phyloP scores from a whole-genome alignment of 2,797 vertebrate genomes.

The Arrhamphus sclerolepis region DNA sequence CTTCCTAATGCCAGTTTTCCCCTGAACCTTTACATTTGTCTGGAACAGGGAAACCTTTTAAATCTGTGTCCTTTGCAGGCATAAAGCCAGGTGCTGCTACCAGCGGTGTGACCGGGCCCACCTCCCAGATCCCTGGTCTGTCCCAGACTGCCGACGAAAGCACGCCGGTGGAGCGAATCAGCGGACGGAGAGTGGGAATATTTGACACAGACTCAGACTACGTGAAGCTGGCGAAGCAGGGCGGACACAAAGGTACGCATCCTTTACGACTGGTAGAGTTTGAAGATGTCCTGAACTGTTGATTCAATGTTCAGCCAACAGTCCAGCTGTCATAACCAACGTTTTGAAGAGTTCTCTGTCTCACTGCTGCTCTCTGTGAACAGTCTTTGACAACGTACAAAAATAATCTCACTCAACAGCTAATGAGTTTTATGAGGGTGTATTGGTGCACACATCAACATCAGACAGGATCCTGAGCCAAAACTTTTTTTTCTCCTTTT shows the following conservation, averaged over 20 bases:
- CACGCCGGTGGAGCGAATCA: conserved; percentile 65
- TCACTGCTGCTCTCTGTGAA: no score
- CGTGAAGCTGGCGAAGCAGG: conserved; percentile 83
- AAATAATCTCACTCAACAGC: no score
- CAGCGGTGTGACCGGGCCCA: conserved; percentile 67
- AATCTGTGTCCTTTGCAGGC: conserved; percentile 61
- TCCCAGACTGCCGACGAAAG: conserved; percentile 66
- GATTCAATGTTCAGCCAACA: neutral
- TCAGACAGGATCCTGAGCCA: no score
- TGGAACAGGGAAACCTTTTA: no score
- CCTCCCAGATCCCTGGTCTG: conserved; percentile 84
- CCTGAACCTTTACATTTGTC: no score
- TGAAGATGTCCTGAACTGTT: no score
- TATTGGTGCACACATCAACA: no score
- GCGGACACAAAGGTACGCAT: conserved; percentile 73
- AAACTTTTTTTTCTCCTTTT: no score
- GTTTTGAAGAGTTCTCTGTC: neutral
- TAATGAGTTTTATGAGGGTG: no score
- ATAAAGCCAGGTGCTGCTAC: conserved; percentile 60
- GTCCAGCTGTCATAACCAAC: neutral
- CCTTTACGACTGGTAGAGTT: neutral
- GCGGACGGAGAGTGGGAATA: conserved; percentile 81
- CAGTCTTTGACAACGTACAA: no score
- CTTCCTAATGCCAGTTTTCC: no score
- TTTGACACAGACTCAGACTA: conserved; percentile 82